Percentiles rank a stretch among this genome's conserved stretches.
phyloP scores from a whole-genome alignment of 1,140 invertebrate genomes.

The Camponotus pennsylvanicus region DNA sequence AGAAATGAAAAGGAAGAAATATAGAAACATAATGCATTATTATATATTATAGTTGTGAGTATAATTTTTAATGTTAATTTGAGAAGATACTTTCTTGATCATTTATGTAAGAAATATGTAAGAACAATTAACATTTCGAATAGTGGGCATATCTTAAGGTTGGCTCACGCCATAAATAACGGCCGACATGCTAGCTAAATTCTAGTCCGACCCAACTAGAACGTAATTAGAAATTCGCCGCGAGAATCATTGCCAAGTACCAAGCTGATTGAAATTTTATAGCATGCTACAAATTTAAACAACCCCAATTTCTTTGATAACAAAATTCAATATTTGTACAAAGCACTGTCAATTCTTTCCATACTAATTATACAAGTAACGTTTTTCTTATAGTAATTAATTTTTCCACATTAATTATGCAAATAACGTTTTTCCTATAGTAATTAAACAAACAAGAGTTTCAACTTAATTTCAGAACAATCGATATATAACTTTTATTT shows the following conservation, averaged over 20 bases:
- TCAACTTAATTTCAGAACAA: slow-evolving; percentile 6
- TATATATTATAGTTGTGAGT: background rate
- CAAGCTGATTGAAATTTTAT: slow-evolving; percentile 47
- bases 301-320: slow-evolving; percentile 26
- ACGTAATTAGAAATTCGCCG: slow-evolving; percentile 63
- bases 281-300: slow-evolving; percentile 49
- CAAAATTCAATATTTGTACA: background rate
- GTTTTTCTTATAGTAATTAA: too few relatives aligned
- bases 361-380: background rate
- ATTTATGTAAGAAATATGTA: slow-evolving; percentile 30
- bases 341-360: background rate
- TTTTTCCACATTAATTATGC: background rate
- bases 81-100: background rate
- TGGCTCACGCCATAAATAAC: slow-evolving; percentile 60
- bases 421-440: too few relatives aligned
- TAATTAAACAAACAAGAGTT: background rate
- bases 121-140: slow-evolving; percentile 49
- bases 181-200: slow-evolving; percentile 43
- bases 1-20: background rate
- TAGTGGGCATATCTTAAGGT: slow-evolving; percentile 40
- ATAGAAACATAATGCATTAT: background rate
- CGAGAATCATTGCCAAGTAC: slow-evolving; percentile 62
- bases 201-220: slow-evolving; percentile 56
- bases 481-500: background rate
- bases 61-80: background rate